These are phyloP conservation scores for Hypanus sabinus DNA, from an alignment of 2,113 vertebrate genomes.

Conservation along the genomic window DNA sequence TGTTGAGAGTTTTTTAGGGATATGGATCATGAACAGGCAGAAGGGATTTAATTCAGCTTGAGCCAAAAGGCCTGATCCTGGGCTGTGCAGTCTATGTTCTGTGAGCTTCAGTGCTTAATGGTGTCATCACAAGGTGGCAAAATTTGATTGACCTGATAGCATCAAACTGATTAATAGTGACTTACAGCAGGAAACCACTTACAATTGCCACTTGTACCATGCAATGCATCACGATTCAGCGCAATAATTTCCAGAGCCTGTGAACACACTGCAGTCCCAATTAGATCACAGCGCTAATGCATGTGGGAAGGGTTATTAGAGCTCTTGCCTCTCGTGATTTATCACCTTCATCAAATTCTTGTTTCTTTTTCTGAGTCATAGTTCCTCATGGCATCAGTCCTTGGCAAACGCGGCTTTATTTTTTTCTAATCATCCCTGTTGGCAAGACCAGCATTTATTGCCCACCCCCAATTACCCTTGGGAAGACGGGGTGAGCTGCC, in stretches of 20 bases:
- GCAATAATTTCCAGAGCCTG: background rate
- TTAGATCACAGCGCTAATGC: background rate
- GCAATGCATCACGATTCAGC: background rate
- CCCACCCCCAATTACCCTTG: too few species aligned
- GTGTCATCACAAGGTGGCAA: background rate
- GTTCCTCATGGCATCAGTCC: background rate
- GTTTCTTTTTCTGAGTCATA: background rate
- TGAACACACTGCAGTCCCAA: background rate
- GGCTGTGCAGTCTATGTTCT: too few species aligned
- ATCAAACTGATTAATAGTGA: too few species aligned
- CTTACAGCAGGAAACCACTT: background rate
- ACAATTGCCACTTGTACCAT: background rate
- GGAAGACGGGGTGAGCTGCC: too few species aligned
- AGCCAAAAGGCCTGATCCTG: too few species aligned
- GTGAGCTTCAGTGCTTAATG: background rate
- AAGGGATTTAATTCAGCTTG: too few species aligned
- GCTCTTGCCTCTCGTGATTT: background rate
- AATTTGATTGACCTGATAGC: background rate
- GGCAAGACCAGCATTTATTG: too few species aligned
- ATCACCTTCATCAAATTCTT: background rate
- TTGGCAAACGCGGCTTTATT: background rate
- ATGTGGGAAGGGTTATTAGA: background rate
- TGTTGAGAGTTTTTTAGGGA: too few species aligned
- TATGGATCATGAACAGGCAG: too few species aligned
- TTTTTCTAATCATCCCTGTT: background rate